These are phyloP conservation scores for Nerophis lumbriciformis DNA, from an alignment of 2,113 vertebrate species.

Conservation along the genomic window DNA sequence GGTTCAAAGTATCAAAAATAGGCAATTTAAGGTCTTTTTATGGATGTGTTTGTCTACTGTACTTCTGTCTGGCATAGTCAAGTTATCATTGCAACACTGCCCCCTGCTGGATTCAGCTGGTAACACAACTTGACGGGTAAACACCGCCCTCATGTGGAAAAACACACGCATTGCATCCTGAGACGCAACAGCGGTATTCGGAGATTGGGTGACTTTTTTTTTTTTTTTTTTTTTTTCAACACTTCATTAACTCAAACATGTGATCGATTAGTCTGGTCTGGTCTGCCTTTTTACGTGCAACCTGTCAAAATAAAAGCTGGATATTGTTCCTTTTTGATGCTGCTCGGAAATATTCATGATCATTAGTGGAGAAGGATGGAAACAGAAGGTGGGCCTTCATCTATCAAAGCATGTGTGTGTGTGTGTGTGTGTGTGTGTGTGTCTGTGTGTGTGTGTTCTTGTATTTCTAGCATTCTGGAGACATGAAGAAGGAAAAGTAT, in stretches of 20 bases:
- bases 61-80: too few species aligned
- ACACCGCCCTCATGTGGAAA: conserved; percentile 43
- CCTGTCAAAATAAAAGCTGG: too few species aligned
- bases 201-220: conserved; percentile 16
- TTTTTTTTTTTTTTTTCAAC: conserved; percentile 32
- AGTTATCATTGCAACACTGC: background rate
- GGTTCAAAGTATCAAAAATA: too few species aligned
- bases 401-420: conserved; percentile 78
- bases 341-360: too few species aligned
- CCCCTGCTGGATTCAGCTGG: conserved; percentile 15
- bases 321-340: too few species aligned
- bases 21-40: too few species aligned
- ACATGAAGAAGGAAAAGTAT: too few species aligned
- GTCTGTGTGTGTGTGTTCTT: too few species aligned
- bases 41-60: too few species aligned
- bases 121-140: background rate
- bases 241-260: conserved; percentile 51
- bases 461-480: too few species aligned
- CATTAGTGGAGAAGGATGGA: conserved; percentile 17
- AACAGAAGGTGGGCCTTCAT: conserved; percentile 90
- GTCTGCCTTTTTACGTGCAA: background rate
- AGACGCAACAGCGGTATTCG: conserved; percentile 5
- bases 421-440: conserved; percentile 5
- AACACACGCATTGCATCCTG: conserved; percentile 10
- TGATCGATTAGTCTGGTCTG: conserved; percentile 43